These are phyloP conservation scores for Allolobophora icterica DNA, from an alignment of 2,888 invertebrate species.

Conservation along the genomic window DNA sequence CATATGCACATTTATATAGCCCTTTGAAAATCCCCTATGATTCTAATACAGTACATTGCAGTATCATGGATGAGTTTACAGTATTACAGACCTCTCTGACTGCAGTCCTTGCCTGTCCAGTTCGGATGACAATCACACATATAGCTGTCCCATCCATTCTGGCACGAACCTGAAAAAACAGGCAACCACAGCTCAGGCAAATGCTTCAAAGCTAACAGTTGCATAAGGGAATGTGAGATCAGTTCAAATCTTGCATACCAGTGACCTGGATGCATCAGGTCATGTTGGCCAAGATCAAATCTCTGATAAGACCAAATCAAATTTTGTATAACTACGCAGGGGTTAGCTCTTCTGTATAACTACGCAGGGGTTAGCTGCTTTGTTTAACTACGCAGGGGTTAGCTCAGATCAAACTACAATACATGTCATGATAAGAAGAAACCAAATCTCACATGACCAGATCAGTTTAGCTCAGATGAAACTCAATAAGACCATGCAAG, in stretches of 20 bases:
- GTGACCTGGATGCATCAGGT: background rate
- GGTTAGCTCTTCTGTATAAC: too few species aligned
- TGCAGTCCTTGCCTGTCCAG: conserved; percentile 87
- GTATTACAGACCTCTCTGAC: conserved; percentile 22
- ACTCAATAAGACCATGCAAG: background rate
- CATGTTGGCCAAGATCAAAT: background rate
- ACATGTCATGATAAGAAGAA: too few species aligned
- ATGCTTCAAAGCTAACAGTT: background rate
- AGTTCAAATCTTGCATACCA: too few species aligned
- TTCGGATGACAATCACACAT: conserved; percentile 79
- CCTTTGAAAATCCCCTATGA: background rate
- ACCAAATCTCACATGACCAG: too few species aligned
- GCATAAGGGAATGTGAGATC: too few species aligned
- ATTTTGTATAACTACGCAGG: background rate
- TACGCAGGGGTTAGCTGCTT: too few species aligned
- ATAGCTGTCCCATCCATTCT: conserved; percentile 87
- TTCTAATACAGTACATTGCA: background rate
- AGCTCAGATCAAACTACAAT: too few species aligned
- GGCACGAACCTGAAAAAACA: conserved; percentile 70
- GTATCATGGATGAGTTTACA: background rate
- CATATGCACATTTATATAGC: background rate
- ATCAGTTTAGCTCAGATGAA: too few species aligned
- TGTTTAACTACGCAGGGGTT: too few species aligned
- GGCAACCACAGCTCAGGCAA: background rate
- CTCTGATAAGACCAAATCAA: background rate